Percentiles rank a stretch among this genome's conserved stretches.
Conservation (phyloP, 1,140 invertebrate species). For the Tetramorium parvispinum region DNA sequence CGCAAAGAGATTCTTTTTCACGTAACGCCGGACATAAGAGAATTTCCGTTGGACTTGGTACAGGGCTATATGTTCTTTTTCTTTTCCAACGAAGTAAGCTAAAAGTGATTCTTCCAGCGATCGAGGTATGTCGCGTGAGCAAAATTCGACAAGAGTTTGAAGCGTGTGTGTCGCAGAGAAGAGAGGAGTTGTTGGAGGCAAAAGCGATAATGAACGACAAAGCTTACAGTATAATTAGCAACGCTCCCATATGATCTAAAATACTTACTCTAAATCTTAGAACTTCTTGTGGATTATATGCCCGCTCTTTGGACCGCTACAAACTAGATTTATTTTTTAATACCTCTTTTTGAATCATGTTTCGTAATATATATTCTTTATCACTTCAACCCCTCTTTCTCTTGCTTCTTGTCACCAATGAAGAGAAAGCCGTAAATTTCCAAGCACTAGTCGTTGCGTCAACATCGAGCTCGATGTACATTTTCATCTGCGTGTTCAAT, state of each 20-base stretch:
- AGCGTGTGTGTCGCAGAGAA: background rate
- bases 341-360: background rate
- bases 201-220: background rate
- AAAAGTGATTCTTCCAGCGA: background rate
- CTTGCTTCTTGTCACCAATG: constrained; percentile 4
- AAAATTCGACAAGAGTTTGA: background rate
- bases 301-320: background rate
- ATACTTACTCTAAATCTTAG: constrained; percentile 9
- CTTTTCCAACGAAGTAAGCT: background rate
- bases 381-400: background rate
- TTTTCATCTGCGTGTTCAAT: background rate
- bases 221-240: background rate
- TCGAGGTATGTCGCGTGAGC: background rate
- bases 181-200: background rate
- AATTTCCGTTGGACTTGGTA: background rate
- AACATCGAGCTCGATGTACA: background rate
- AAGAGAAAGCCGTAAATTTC: background rate
- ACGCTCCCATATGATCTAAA: background rate
- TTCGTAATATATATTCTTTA: background rate
- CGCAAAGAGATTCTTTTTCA: background rate
- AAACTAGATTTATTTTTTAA: constrained; percentile 17
- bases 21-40: background rate
- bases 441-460: background rate
- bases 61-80: background rate
- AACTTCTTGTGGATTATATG: constrained; percentile 17